Evolutionary conservation across 2,888 invertebrate genomes (phyloP), one percentile per base, ranked within the genome.

Genomic region (Platycnemis pennipes): DNA sequence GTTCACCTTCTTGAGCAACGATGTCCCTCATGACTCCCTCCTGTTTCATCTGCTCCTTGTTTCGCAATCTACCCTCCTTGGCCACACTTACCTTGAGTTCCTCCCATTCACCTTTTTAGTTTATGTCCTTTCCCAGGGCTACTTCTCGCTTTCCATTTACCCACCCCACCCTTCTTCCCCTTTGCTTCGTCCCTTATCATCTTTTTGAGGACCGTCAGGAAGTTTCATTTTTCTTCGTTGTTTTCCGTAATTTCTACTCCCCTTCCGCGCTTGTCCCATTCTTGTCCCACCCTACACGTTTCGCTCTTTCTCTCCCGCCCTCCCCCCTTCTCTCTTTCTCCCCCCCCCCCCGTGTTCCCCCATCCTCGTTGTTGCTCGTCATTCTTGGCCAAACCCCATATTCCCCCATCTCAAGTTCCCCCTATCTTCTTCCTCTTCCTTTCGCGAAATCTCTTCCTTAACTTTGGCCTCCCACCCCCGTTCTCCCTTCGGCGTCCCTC

Each of bases 221-320:
- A 63, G 63, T 63, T 63, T 63, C 63, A 63, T 63, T 63, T 63
- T 63, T 63, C 63, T 63, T 63, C 63, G 63, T n/a, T 63, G 63
- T 63, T 63, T 63, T 26, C 63, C 26, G 19, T n/a, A 63, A 26
- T n/a, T 26, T 63, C n/a, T n/a, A n/a, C 77, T 77, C 16, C 37
- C 31, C 11, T 16, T 16, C 37, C 77, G 31, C 31, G 7, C 77
- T 37, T 37, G 37, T 77, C 31, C 77, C 77, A 3, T n/a, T 77
- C 77, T 37, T 37, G 37, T 37, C 13, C 63, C 26, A 5, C 49
- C 49, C 0, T 3, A 2, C 26, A 22, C 63, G n/a, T 63, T n/a
- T 3, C 63, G 7, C 26, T 26, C 8, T 63, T 63, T 63, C 26
- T n/a, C 63, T 63, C 63, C n/a, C 63, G 7, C 26, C n/a, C 26